phyloP scores from a whole-genome alignment of 1,140 invertebrate genomes.

The Macrocentrus cingulum region DNA sequence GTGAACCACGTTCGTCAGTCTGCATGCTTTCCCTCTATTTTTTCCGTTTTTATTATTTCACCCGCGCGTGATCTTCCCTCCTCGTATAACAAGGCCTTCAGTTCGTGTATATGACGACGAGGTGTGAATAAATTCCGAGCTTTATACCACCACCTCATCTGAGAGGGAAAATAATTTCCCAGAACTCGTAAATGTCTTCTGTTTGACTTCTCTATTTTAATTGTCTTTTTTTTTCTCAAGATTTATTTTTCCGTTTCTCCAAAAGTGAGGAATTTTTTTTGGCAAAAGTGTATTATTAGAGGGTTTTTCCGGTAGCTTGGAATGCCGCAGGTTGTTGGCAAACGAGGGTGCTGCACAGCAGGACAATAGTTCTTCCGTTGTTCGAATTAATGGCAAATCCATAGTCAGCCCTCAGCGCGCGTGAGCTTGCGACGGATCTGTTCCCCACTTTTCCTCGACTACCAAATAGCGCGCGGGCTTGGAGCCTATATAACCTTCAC shows the following conservation, averaged over 20 bases:
- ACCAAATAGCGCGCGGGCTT: too few relatives aligned
- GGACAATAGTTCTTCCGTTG: constrained; percentile 43
- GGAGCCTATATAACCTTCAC: too few relatives aligned
- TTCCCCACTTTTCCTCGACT: not conserved
- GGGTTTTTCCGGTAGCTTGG: constrained; percentile 19
- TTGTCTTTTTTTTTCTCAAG: not conserved
- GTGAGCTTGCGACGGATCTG: constrained; percentile 30
- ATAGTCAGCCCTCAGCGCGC: constrained; percentile 40
- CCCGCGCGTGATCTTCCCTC: too few relatives aligned
- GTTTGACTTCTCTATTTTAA: too few relatives aligned
- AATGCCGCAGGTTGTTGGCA: constrained; percentile 39
- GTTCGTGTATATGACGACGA: constrained; percentile 21
- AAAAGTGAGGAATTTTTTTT: too few relatives aligned
- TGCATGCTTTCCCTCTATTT: not conserved
- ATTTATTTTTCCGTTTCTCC: not conserved
- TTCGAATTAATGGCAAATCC: constrained; percentile 54
- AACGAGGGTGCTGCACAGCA: constrained; percentile 29
- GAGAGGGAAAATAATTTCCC: too few relatives aligned
- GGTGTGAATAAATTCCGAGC: constrained; percentile 17
- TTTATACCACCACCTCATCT: too few relatives aligned
- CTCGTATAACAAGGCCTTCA: constrained; percentile 23
- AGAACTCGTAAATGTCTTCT: too few relatives aligned
- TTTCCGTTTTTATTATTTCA: constrained; percentile 13
- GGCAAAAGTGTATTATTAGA: too few relatives aligned
- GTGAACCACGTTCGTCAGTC: not conserved